Percentiles rank a stretch among this genome's conserved stretches.
These are phyloP conservation scores for Dasyurus viverrinus DNA, from an alignment of 2,113 vertebrate genomes.

Conservation along the genomic window DNA sequence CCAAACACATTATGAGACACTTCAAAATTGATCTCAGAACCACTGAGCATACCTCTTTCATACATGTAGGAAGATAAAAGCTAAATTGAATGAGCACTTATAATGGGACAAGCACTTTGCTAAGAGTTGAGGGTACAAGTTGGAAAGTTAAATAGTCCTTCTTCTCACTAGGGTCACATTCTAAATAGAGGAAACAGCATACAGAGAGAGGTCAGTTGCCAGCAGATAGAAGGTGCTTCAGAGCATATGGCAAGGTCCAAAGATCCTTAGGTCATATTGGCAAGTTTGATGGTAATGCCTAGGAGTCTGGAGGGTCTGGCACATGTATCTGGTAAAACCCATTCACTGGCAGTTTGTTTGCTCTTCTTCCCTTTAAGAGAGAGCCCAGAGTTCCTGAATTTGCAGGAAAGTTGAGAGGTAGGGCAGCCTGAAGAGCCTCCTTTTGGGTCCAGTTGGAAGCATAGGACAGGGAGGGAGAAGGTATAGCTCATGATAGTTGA, in stretches of 20 bases:
- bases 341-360: not conserved
- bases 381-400: not conserved
- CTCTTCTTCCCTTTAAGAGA: not conserved
- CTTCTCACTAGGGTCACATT: not conserved
- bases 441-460: not conserved
- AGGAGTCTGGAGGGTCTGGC: not conserved
- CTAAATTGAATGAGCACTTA: not conserved
- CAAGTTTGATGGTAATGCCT: not conserved
- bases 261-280: not conserved
- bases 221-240: too few relatives aligned
- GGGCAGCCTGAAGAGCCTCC: too few relatives aligned
- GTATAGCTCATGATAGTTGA: not conserved
- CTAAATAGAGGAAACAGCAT: not conserved
- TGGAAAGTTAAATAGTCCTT: not conserved
- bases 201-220: not conserved
- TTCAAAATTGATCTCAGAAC: constrained; percentile 6
- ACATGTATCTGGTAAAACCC: not conserved
- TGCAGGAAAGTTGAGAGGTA: not conserved
- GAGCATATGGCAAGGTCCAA: not conserved
- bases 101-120: not conserved
- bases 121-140: not conserved
- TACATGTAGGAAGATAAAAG: not conserved
- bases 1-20: not conserved
- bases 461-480: not conserved
- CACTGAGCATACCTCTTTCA: not conserved